Percentiles rank a stretch among this genome's conserved stretches.
These are phyloP conservation scores for Ichneumon xanthorius DNA, from an alignment of 2,888 invertebrate genomes.

Conservation along the genomic window DNA sequence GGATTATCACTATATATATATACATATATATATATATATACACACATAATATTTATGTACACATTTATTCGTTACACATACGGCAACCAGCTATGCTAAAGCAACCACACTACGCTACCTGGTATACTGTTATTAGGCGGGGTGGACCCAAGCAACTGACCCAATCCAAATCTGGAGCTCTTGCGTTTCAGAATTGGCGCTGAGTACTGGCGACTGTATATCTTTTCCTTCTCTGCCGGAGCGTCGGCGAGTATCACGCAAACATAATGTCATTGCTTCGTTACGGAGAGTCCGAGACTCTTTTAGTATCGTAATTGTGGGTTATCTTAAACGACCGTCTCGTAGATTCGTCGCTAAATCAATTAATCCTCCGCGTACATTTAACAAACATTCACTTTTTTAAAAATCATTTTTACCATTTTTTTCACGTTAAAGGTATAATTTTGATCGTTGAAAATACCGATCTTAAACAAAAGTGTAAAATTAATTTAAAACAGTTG, in stretches of 20 bases:
- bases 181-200: slow-evolving; percentile 97
- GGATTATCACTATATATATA: slow-evolving; percentile 50
- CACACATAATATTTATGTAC: slow-evolving; percentile 47
- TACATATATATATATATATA: slow-evolving; percentile 51
- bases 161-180: slow-evolving; percentile 95
- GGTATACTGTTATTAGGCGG: slow-evolving; percentile 87
- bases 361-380: no score
- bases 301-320: slow-evolving; percentile 34
- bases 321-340: neutral
- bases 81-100: slow-evolving; percentile 69
- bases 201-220: slow-evolving; percentile 96
- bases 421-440: no score
- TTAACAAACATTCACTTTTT: no score
- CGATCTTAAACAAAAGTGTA: no score
- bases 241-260: slow-evolving; percentile 33
- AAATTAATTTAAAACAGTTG: no score
- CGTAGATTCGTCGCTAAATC: neutral
- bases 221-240: slow-evolving; percentile 91
- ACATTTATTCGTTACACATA: slow-evolving; percentile 70
- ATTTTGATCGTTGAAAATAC: no score
- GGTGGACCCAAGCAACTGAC: slow-evolving; percentile 90
- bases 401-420: no score
- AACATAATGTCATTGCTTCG: slow-evolving; percentile 32
- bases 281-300: slow-evolving; percentile 43
- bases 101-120: slow-evolving; percentile 86